Conservation (phyloP, 2,113 vertebrate genomes). For the Lophotis ruficrista region DNA sequence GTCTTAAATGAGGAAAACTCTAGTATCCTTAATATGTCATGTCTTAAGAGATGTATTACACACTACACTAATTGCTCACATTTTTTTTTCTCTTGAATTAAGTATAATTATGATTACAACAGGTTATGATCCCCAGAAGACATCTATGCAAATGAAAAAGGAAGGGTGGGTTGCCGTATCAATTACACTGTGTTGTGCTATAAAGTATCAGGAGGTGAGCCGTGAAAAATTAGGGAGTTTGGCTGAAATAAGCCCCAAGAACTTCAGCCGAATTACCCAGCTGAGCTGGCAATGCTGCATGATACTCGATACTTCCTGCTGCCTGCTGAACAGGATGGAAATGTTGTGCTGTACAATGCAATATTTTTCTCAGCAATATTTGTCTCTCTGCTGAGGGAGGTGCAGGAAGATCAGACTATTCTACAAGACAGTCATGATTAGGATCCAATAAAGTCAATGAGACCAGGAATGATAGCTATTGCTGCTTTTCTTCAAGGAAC, state of each 20-base stretch:
- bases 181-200: neutral
- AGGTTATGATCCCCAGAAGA: neutral
- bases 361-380: neutral
- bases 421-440: neutral
- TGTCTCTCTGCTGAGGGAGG: neutral
- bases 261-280: neutral
- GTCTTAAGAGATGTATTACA: neutral
- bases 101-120: neutral
- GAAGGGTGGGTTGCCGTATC: neutral
- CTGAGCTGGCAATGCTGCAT: neutral
- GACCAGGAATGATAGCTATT: neutral
- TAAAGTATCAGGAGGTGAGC: neutral
- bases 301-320: neutral
- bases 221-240: neutral
- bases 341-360: neutral
- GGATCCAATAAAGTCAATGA: neutral
- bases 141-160: neutral
- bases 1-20: neutral
- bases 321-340: neutral
- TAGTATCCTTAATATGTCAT: neutral
- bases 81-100: neutral
- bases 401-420: neutral
- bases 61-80: neutral
- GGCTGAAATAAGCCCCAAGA: neutral
- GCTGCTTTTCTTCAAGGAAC: neutral